Percentiles rank a stretch among this genome's conserved stretches.
Conservation (phyloP, 1,140 invertebrate genomes). For the Riptortus pedestris region DNA sequence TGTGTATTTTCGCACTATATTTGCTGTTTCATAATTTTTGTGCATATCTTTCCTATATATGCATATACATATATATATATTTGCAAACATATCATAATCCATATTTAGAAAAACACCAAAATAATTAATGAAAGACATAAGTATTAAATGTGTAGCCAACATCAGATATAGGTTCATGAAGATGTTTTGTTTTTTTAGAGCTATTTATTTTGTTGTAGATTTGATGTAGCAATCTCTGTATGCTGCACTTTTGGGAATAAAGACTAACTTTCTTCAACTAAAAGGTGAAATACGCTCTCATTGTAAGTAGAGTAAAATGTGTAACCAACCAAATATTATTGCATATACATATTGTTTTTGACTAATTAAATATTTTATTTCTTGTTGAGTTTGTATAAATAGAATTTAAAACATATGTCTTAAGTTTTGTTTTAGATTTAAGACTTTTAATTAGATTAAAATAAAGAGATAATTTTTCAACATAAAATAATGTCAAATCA, state of each 20-base stretch:
- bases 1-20: constrained; percentile 10
- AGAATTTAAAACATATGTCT: not conserved
- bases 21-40: not conserved
- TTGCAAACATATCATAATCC: not conserved
- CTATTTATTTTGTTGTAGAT: not conserved
- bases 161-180: no score
- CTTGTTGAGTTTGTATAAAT: constrained; percentile 12
- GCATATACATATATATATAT: not conserved
- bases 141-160: not conserved
- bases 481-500: not conserved
- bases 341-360: not conserved
- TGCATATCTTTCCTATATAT: not conserved
- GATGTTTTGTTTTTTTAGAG: no score
- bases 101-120: not conserved
- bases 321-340: not conserved
- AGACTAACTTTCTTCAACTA: not conserved
- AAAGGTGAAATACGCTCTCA: not conserved
- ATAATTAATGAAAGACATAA: not conserved
- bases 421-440: constrained; percentile 12
- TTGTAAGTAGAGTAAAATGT: not conserved
- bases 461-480: constrained; percentile 19
- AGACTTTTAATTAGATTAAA: not conserved
- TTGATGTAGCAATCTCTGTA: not conserved
- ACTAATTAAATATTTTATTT: not conserved
- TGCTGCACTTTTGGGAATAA: constrained; percentile 3